phyloP scores from a whole-genome alignment of 2,888 invertebrate species.

The Dascillus cervinus region DNA sequence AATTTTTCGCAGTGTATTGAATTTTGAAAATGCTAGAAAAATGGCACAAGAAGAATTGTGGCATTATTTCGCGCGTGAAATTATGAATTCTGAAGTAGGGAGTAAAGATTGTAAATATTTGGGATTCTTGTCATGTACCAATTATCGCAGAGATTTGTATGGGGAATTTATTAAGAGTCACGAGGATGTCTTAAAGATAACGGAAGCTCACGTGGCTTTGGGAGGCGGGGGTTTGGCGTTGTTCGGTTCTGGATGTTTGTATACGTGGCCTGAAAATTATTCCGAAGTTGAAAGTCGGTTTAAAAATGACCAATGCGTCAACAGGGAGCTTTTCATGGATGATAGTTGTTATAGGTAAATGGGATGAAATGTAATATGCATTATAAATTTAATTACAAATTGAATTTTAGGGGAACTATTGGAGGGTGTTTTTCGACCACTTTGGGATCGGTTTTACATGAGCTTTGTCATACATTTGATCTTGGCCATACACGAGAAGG shows the following conservation, averaged over 20 bases:
- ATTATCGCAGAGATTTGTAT: conserved; percentile 56
- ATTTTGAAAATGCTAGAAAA: conserved; percentile 60
- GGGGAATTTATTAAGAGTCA: conserved; percentile 54
- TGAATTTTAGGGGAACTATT: conserved; percentile 57
- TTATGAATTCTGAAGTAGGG: conserved; percentile 62
- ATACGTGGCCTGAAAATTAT: conserved; percentile 77
- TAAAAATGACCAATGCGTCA: conserved; percentile 55
- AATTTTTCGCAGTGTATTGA: conserved; percentile 65
- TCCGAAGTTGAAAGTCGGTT: conserved; percentile 58
- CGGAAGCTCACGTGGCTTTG: conserved; percentile 79
- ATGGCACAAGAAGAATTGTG: conserved; percentile 76
- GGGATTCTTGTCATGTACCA: conserved; percentile 82
- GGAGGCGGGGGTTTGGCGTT: conserved; percentile 89
- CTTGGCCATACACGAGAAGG: conserved; percentile 85
- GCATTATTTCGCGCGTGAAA: conserved; percentile 76
- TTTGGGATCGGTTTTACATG: conserved; percentile 85
- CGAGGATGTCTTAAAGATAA: conserved; percentile 59
- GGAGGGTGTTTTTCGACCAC: conserved; percentile 88
- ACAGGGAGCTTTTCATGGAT: conserved; percentile 71
- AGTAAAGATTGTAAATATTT: conserved; percentile 73
- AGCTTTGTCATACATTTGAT: conserved; percentile 90
- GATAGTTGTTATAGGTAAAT: conserved; percentile 76
- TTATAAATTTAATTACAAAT: neutral
- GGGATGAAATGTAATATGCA: neutral
- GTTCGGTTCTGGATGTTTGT: conserved; percentile 83